phyloP scores from a whole-genome alignment of 2,888 invertebrate genomes.

The Tetropium fuscum region DNA sequence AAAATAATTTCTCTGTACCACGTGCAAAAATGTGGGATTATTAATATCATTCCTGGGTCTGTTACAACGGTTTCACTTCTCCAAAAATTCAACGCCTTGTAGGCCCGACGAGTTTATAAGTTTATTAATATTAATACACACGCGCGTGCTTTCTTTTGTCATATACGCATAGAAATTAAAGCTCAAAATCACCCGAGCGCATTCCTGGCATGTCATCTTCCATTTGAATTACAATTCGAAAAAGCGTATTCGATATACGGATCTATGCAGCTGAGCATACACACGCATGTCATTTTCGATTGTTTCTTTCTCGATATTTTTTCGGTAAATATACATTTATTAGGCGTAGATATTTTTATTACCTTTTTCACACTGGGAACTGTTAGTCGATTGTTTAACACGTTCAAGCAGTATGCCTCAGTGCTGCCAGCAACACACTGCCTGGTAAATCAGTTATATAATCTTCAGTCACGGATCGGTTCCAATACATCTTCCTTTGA shows the following conservation, averaged over 20 bases:
- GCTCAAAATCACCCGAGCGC: conserved; percentile 12
- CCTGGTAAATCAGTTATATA: neutral
- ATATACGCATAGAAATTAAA: conserved; percentile 16
- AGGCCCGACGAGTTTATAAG: neutral
- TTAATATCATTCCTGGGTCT: conserved; percentile 2
- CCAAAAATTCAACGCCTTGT: conserved; percentile 19
- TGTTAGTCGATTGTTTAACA: conserved; percentile 44
- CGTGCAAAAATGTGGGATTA: conserved; percentile 12
- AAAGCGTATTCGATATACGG: conserved; percentile 28
- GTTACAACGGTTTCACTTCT: conserved; percentile 15
- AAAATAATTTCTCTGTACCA: conserved; percentile 25
- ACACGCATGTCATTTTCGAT: conserved; percentile 37
- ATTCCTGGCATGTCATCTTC: conserved; percentile 24
- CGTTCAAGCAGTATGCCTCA: conserved; percentile 33
- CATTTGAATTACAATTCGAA: conserved; percentile 31
- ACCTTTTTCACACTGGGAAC: conserved; percentile 47
- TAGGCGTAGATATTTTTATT: conserved; percentile 44
- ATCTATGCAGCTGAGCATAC: conserved; percentile 48
- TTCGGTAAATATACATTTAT: conserved; percentile 40
- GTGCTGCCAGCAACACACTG: conserved; percentile 6
- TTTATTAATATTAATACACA: conserved; percentile 26
- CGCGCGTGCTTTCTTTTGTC: conserved; percentile 20
- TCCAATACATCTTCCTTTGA: too few species aligned
- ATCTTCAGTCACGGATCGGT: neutral
- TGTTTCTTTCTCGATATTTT: conserved; percentile 45